These are phyloP conservation scores for Dipodomys stephensi DNA, from an alignment of 2,113 vertebrate genomes.

Conservation along the genomic window DNA sequence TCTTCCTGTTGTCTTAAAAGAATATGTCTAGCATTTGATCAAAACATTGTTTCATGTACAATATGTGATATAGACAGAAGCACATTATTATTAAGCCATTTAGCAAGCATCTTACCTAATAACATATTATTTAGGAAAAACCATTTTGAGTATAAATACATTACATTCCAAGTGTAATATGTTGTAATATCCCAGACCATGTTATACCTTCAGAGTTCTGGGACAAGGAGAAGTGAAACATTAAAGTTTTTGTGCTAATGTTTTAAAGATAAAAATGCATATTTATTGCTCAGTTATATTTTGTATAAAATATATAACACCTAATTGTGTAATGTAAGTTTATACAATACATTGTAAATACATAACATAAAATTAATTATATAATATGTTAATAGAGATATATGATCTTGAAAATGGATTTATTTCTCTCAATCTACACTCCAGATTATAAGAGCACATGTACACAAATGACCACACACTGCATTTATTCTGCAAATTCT, in stretches of 20 bases:
- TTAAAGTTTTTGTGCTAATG: background rate
- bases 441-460: constrained; percentile 6
- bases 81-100: constrained; percentile 23
- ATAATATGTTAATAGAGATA: too few species aligned
- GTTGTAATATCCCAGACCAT: constrained; percentile 31
- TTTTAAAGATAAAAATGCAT: background rate
- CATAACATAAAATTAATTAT: too few species aligned
- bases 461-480: background rate
- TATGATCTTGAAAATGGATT: background rate
- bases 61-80: background rate
- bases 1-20: constrained; percentile 28
- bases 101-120: background rate
- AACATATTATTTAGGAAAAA: constrained; percentile 46
- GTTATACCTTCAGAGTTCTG: background rate
- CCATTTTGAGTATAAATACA: constrained; percentile 16
- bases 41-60: background rate
- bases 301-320: too few species aligned
- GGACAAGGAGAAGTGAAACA: background rate
- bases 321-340: too few species aligned
- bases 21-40: background rate
- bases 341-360: too few species aligned
- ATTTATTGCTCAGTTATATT: background rate
- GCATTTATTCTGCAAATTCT: background rate
- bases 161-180: background rate
- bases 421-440: background rate